Conservation (phyloP, 2,113 vertebrate species). For the Neotragus pygmaeus region DNA sequence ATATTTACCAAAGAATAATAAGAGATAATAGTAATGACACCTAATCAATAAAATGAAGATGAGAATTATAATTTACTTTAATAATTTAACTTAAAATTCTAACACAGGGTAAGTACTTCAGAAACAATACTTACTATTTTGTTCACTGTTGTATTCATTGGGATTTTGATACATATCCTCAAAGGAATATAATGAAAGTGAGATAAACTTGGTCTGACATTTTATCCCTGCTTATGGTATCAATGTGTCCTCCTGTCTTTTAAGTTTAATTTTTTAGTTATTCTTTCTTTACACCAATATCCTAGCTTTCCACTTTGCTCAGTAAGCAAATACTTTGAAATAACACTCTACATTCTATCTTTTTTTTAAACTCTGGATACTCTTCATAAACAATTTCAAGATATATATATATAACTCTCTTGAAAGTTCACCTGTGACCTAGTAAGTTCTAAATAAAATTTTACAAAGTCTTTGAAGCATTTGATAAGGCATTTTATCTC, state of each 20-base stretch:
- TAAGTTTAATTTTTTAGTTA: not conserved
- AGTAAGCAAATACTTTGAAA: not conserved
- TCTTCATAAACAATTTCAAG: not conserved
- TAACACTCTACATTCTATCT: not conserved
- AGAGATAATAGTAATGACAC: not conserved
- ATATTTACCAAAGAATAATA: not conserved
- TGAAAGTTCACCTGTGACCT: not conserved
- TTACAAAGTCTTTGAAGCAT: not conserved
- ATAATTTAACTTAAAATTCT: not conserved
- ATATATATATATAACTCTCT: not conserved
- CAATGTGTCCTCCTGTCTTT: not conserved
- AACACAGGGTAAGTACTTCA: not conserved
- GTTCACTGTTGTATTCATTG: not conserved
- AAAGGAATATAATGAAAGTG: not conserved
- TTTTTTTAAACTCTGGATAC: not conserved
- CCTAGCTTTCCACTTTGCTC: not conserved
- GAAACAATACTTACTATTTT: not conserved
- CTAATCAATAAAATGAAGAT: not conserved
- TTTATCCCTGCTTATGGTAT: not conserved
- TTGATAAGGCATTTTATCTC: not conserved
- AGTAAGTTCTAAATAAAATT: not conserved
- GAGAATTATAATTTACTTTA: not conserved
- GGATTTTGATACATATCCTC: not conserved
- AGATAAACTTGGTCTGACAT: not conserved
- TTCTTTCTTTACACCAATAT: not conserved